These are phyloP conservation scores for Nebria salina DNA, from an alignment of 2,888 invertebrate genomes.

Conservation along the genomic window DNA sequence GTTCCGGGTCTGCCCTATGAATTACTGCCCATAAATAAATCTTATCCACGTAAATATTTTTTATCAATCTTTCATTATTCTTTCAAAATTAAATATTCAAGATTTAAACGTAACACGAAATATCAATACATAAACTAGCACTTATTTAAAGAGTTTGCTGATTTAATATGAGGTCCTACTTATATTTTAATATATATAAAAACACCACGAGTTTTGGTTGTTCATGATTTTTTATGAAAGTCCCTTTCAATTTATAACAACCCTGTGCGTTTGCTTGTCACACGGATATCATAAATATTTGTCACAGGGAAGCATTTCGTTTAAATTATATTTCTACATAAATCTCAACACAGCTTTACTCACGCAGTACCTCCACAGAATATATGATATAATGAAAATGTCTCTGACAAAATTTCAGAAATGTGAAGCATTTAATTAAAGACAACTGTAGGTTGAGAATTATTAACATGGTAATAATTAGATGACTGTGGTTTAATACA, in stretches of 20 bases:
- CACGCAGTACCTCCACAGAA: not conserved
- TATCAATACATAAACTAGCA: not conserved
- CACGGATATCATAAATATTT: slow-evolving; percentile 15
- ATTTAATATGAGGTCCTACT: too few species aligned
- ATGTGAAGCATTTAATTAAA: slow-evolving; percentile 24
- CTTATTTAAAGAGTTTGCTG: too few species aligned
- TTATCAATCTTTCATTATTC: too few species aligned
- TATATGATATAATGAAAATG: slow-evolving; percentile 15
- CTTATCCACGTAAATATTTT: too few species aligned
- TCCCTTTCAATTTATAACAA: not conserved
- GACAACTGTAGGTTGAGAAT: not conserved
- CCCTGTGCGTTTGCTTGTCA: not conserved
- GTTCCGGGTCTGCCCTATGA: slow-evolving; percentile 14
- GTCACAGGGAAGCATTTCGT: slow-evolving; percentile 14
- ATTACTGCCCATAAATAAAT: slow-evolving; percentile 19
- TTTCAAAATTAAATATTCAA: not conserved
- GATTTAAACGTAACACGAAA: slow-evolving; percentile 14
- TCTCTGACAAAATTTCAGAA: slow-evolving; percentile 6
- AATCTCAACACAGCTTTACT: slow-evolving; percentile 4
- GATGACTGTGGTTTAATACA: not conserved
- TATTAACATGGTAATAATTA: not conserved
- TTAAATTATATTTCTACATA: slow-evolving; percentile 28
- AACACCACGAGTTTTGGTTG: too few species aligned
- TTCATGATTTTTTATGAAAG: not conserved
- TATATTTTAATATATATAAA: too few species aligned